Evolutionary conservation across 2,888 invertebrate genomes (phyloP), one percentile per base, ranked within the genome.

Genomic region (Antheraea yamamai): DNA sequence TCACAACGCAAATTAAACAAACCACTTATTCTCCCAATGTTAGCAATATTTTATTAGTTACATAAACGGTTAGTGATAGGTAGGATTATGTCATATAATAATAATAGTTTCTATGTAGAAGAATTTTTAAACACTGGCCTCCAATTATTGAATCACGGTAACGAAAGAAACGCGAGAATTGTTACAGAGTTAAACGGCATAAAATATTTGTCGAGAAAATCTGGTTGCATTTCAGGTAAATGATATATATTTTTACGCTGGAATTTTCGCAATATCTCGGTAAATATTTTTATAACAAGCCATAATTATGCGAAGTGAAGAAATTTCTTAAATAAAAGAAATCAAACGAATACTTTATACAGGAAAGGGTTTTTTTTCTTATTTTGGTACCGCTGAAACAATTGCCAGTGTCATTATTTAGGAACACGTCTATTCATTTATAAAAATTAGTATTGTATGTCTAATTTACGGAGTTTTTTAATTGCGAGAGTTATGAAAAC

Each of bases 401-500:
- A 12, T 47, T 47, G 47, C 47, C 47, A 12, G 47, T 47, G 47
- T 47, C 12, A 47, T 1, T 12, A 7, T 47, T 47, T 47, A 12
- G 47, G 12, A 47, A 47, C 7, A 12, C 47, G 12, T 12, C 7
- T 39, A 39, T 10, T 47, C 47, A 47, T 47, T 47, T 47, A 8
- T 55, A 55, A 23, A n/a, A n/a, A 58, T n/a, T 58, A 58, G 20
- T 4, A 7, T n/a, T 58, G 58, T 58, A 58, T 6, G n/a, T n/a
- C 26, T n/a, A 23, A 1, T n/a, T 10, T 18, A 88, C 92, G 90
- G 86, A 93, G 89, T 86, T 88, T 89, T 85, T 83, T 30, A 90
- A 84, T 82, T 82, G 84, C 80, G 81, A 83, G 80, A 82, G 83
- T 84, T 85, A 85, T 88, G 88, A 88, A 88, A 92, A 90, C 90